Conservation (phyloP, 2,888 invertebrate species). For the Chrysotoxum bicinctum region DNA sequence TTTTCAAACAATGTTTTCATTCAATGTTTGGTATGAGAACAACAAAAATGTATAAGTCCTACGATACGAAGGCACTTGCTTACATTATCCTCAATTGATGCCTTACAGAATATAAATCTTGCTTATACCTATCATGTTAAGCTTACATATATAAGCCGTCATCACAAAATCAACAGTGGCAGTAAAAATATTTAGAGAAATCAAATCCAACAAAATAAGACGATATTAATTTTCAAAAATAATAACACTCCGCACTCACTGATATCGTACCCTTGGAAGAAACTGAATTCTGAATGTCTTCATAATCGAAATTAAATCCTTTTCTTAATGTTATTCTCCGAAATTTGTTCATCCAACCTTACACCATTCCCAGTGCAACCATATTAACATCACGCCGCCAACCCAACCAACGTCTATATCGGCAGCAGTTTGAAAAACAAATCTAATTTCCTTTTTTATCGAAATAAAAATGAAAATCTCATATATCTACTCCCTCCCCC, state of each 20-base stretch:
- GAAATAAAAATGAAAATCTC: conserved; percentile 61
- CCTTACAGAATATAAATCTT: too few species aligned
- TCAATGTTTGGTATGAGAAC: too few species aligned
- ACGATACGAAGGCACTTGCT: too few species aligned
- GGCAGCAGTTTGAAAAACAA: conserved; percentile 52
- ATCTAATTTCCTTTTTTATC: conserved; percentile 64
- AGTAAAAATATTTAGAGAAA: neutral
- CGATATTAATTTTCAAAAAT: conserved; percentile 54
- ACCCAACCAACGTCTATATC: neutral
- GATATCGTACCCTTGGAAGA: neutral
- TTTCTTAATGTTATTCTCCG: conserved; percentile 29
- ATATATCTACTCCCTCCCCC: conserved; percentile 20
- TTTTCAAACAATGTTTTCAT: too few species aligned
- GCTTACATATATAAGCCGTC: neutral
- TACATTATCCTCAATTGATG: too few species aligned
- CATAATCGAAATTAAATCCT: conserved; percentile 48
- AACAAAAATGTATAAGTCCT: too few species aligned
- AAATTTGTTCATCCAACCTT: conserved; percentile 29
- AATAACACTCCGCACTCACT: neutral
- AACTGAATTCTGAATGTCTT: neutral
- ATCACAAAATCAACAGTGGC: neutral
- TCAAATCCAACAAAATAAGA: conserved; percentile 42
- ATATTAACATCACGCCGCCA: neutral
- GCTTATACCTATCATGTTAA: too few species aligned
- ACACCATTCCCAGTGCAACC: neutral